phyloP scores from a whole-genome alignment of 2,113 vertebrate genomes.

The Meriones unguiculatus region DNA sequence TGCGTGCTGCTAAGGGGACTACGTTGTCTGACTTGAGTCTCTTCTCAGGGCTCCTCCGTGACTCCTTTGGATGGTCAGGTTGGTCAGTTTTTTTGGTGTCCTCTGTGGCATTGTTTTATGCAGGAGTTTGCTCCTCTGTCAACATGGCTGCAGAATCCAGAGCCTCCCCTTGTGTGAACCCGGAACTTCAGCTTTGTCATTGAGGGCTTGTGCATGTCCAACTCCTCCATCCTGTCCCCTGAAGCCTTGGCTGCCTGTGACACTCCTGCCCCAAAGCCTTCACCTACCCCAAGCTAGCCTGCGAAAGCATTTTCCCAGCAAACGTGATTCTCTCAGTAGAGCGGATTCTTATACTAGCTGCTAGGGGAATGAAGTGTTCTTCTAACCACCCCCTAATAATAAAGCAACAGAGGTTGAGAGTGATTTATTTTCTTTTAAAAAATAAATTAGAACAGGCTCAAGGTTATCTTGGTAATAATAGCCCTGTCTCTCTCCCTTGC shows the following conservation, averaged over 20 bases:
- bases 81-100: not conserved
- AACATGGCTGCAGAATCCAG: conserved; percentile 42
- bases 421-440: conserved; percentile 81
- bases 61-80: not conserved
- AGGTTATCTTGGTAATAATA: conserved; percentile 81
- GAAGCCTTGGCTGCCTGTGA: conserved; percentile 53
- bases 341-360: conserved; percentile 62
- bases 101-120: not conserved
- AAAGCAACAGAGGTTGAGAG: conserved; percentile 78
- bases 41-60: not conserved
- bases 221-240: conserved; percentile 7
- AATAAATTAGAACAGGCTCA: conserved; percentile 81
- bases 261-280: not conserved
- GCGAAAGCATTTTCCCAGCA: conserved; percentile 58
- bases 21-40: not conserved
- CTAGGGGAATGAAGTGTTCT: conserved; percentile 69
- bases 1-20: not conserved
- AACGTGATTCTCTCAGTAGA: conserved; percentile 62
- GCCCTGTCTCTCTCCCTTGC: conserved; percentile 70
- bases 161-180: not conserved
- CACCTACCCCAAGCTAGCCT: not conserved
- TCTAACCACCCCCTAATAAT: conserved; percentile 62
- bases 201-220: not conserved
- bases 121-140: not conserved
- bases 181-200: not conserved